These are phyloP conservation scores for Apis laboriosa DNA, from an alignment of 1,140 invertebrate species.

Conservation along the genomic window DNA sequence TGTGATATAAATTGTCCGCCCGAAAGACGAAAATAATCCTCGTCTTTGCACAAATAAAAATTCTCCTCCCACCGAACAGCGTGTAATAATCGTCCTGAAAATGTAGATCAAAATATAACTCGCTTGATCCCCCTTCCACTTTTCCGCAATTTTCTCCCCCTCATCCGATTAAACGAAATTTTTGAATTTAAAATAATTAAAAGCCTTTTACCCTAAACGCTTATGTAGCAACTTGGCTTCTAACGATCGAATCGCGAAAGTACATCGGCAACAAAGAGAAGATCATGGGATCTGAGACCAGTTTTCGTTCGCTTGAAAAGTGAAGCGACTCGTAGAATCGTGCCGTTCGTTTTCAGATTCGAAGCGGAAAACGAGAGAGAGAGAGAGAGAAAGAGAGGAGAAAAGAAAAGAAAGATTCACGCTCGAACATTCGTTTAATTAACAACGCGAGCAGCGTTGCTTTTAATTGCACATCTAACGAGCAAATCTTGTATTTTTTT, in stretches of 20 bases:
- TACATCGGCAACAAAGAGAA: no score
- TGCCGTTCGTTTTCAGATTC: not conserved
- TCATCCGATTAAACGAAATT: no score
- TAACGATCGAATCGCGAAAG: not conserved
- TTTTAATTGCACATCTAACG: conserved; percentile 35
- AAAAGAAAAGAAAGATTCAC: not conserved
- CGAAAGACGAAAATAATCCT: not conserved
- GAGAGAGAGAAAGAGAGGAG: not conserved
- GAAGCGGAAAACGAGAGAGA: not conserved
- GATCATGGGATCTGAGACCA: no score
- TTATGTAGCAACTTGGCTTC: no score
- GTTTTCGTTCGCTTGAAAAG: not conserved
- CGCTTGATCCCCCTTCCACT: no score
- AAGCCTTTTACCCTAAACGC: no score
- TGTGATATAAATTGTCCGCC: not conserved
- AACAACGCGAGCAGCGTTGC: not conserved
- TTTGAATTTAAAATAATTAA: no score
- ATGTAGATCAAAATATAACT: no score
- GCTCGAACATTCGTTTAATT: conserved; percentile 22
- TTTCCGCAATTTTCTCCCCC: no score
- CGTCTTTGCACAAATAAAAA: no score
- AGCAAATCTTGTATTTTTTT: conserved; percentile 30
- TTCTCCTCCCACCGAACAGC: no score
- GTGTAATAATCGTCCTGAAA: no score
- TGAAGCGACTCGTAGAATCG: not conserved